Percentiles rank a stretch among this genome's conserved stretches.
Conservation (phyloP, 1,140 invertebrate genomes). For the Scaptomyza hsui region DNA sequence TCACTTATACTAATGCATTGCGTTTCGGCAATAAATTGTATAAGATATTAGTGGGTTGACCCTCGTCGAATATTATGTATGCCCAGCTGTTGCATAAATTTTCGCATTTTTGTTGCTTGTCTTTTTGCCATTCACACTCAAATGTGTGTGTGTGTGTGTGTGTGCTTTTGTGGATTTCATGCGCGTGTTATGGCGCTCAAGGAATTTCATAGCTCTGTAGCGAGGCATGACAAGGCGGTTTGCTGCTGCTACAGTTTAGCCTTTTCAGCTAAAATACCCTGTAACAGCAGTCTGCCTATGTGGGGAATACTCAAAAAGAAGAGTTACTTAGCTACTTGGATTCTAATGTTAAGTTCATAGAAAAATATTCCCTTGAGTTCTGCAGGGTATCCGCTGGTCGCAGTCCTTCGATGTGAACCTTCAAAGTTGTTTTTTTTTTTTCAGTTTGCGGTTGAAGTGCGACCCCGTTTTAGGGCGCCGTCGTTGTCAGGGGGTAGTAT, state of each 20-base stretch:
- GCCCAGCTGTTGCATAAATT: constrained; percentile 78
- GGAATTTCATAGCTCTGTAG: constrained; percentile 57
- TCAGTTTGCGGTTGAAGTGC: constrained; percentile 35
- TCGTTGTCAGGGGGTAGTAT: constrained; percentile 13
- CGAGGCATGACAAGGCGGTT: constrained; percentile 62
- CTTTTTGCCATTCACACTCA: constrained; percentile 26
- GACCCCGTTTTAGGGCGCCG: constrained; percentile 7
- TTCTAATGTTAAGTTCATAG: no score
- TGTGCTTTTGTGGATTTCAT: constrained; percentile 58
- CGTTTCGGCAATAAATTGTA: not conserved
- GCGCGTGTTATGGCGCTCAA: constrained; percentile 70
- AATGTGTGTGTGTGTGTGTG: constrained; percentile 27
- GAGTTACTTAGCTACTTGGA: no score
- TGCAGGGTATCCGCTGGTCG: not conserved
- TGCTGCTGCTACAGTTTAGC: constrained; percentile 27
- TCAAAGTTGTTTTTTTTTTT: constrained; percentile 8
- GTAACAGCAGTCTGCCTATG: not conserved
- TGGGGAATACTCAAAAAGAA: not conserved
- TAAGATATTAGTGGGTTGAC: constrained; percentile 6
- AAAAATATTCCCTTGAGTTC: no score
- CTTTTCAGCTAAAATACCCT: constrained; percentile 33
- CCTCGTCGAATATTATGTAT: constrained; percentile 48
- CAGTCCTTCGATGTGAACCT: not conserved
- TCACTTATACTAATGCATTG: not conserved
- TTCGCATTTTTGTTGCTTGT: constrained; percentile 69